Evolutionary conservation across 2,797 vertebrate genomes (phyloP).

Genomic region (Meriones psammophilus): DNA sequence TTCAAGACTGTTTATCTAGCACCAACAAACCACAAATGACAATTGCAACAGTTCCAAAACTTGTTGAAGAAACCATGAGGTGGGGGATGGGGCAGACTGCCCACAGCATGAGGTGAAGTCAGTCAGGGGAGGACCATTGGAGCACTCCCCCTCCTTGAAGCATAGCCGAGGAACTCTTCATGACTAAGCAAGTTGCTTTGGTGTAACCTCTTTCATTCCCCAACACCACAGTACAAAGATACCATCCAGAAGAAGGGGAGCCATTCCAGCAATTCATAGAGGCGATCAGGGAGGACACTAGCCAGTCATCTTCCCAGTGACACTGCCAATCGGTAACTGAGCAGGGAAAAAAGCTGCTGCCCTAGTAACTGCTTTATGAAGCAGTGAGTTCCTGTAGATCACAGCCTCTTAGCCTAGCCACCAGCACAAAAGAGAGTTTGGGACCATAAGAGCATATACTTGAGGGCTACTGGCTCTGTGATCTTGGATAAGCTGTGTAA

Average conservation of each 20-base stretch:
- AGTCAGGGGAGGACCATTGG: too few relatives aligned
- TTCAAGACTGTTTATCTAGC: neutral
- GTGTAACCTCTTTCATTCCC: neutral
- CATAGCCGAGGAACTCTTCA: neutral
- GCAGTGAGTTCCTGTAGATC: neutral
- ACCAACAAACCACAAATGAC: neutral
- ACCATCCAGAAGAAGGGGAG: neutral
- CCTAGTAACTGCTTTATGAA: neutral
- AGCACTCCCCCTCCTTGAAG: neutral
- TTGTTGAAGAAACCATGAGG: neutral
- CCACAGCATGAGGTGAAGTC: neutral
- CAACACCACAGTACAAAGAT: neutral
- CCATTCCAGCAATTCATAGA: neutral
- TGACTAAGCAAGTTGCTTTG: neutral
- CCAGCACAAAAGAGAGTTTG: neutral
- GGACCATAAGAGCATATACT: neutral
- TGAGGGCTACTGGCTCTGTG: neutral
- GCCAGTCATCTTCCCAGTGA: neutral
- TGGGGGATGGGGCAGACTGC: accelerated
- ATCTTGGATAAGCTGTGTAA: neutral
- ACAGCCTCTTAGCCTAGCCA: neutral
- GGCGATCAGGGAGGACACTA: neutral
- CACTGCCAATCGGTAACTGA: neutral
- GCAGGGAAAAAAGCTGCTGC: neutral
- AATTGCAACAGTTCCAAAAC: neutral